Percentiles rank a stretch among this genome's conserved stretches.
These are phyloP conservation scores for Gastrophryne carolinensis DNA, from an alignment of 2,797 vertebrate species.

Conservation along the genomic window DNA sequence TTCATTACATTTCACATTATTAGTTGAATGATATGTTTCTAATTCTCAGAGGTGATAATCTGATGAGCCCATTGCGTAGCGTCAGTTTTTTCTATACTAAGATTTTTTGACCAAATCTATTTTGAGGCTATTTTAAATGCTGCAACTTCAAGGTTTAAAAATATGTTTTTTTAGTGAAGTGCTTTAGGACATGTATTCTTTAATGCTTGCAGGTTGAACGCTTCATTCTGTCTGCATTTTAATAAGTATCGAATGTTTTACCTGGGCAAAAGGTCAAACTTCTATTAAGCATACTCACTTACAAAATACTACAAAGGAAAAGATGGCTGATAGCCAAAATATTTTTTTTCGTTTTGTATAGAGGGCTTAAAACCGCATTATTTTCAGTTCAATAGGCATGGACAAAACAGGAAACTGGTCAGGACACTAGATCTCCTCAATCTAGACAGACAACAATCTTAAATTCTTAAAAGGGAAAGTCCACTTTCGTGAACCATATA, in stretches of 20 bases:
- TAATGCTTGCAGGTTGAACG: neutral
- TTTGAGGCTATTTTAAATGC: slow-evolving; percentile 6
- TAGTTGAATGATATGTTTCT: neutral
- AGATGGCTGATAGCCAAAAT: too few relatives aligned
- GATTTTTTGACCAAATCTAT: slow-evolving; percentile 1
- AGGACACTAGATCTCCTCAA: too few relatives aligned
- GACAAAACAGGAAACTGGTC: too few relatives aligned
- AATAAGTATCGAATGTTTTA: neutral
- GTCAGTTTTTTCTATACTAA: neutral
- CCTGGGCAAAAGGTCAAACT: neutral
- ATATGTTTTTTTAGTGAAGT: neutral
- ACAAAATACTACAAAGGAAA: too few relatives aligned
- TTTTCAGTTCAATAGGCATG: too few relatives aligned
- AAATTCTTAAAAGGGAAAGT: too few relatives aligned
- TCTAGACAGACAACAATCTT: too few relatives aligned
- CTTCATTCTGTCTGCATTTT: slow-evolving; percentile 3
- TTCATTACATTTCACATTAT: slow-evolving; percentile 13
- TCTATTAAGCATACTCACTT: too few relatives aligned
- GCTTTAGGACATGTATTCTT: neutral
- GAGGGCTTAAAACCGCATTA: too few relatives aligned
- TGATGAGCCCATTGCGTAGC: neutral
- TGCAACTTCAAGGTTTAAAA: neutral
- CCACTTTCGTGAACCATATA: too few relatives aligned
- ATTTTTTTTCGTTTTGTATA: too few relatives aligned
- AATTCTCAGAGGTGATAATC: slow-evolving; percentile 8